Base-by-base conservation (phyloP, 2,797 vertebrate genomes). In the Aythya fuligula region DNA sequence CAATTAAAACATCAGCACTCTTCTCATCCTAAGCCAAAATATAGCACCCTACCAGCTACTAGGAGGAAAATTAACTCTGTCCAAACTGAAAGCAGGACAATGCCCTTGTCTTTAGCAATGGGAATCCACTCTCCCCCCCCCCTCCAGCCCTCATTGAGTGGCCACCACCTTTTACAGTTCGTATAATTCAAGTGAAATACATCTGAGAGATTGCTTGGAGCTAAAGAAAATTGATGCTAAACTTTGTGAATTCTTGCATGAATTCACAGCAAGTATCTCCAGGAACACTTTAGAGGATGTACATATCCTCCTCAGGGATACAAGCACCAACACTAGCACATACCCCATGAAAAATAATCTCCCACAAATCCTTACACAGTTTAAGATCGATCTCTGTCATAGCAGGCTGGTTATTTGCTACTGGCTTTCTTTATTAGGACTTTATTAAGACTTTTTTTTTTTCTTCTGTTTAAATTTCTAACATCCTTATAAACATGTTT, bases 281-380 rank as follows among this genome's bases (percentile, higher is more conserved):
- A 67, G 78, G 69, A 95, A 71, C 30, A 28, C 39, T 85, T 94
- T 58, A 69, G 24, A 93, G 34, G 61, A 74, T 80, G 72, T 79
- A 83, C 53, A 30, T 74, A 71, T 41, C 32, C 57, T 94, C 94
- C 82, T 90, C 34, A 43, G 74, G 67, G 77, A 92, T 64, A 32
- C 43, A 57, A 74, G 53, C 72, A 82, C 71, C 78, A 66, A 92
- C 24, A 57, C 57, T 74, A 38, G 53, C 64, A 90, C 10, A 71
- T 36, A 74, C 20, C 36, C 84, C n/a, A 70, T 57, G 45, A 76
- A 93, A 94, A 96, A 90, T 76, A 85, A 67, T 92, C 79, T 94
- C 34, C n/a, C 75, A 69, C 20, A 81, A 85, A 85, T 89, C 28
- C 36, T 93, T 54, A 71, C 22, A 38, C 8, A 87, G 64, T 72